Base-by-base conservation (phyloP, 2,797 vertebrate species). In the Chaunax sp. region DNA sequence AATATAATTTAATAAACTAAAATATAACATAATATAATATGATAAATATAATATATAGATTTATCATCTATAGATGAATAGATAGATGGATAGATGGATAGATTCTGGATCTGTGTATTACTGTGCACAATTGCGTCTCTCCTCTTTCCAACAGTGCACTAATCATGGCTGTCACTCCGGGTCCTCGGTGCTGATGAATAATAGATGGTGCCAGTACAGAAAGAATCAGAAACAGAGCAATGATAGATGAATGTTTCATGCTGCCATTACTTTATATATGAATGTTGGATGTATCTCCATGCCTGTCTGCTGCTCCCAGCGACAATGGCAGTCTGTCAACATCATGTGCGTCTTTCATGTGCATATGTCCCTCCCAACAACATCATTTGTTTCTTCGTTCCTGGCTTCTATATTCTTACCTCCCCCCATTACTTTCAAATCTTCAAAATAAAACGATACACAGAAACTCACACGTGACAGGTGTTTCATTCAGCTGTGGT, bases 231-330 rank as follows among this genome's bases (percentile, higher is more conserved):
- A 75, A 64, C 67, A 22, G 40, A 76, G 80, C 54, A 61, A 30
- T 82, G 81, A 90, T 78, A 61, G 82, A 90, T 80, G 74, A 88
- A 78, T 76, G 80, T 80, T 85, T 81, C 72, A 80, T 66, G 75
- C 77, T 78, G 73, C 76, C 51, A 73, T 72, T 81, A 16, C 26
- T 82, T 72, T 66, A 57, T 78, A 57, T 77, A 47, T 72, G 69
- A 81, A 68, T 60, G 75, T 63, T 37, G n/a, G 56, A 49, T 50
- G 70, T 59, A 68, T 81, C 33, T 38, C 58, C 26, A 37, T 66
- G 52, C 30, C 35, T 58, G 46, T 69, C 69, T 72, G 40, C 67
- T 38, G 49, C 73, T 56, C 62, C 43, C 49, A 71, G 41, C 37
- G 47, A 74, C 82, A 69, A 64, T 46, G 49, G 19, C 56, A 19